Evolutionary conservation across 2,797 vertebrate species (phyloP).

Genomic region (Malacoraja senta): DNA sequence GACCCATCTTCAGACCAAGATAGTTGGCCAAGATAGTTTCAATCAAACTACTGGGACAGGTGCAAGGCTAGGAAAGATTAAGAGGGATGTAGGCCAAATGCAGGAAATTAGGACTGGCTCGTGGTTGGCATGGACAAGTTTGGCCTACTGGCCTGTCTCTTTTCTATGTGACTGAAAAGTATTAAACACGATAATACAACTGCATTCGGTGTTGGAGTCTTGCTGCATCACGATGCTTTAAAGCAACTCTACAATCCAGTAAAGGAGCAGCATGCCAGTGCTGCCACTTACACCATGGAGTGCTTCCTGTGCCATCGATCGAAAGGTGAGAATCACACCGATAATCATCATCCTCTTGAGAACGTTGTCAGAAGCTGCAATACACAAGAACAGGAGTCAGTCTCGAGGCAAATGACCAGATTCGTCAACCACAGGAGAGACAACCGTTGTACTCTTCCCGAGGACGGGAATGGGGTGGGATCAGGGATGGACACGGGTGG

Average conservation of each 20-base stretch:
- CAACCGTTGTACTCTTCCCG: not conserved
- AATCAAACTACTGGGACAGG: too few relatives aligned
- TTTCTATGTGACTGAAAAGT: not conserved
- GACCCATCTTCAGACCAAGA: too few relatives aligned
- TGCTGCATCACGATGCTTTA: too few relatives aligned
- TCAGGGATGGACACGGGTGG: not conserved
- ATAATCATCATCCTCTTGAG: slow-evolving; percentile 86
- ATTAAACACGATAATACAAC: too few relatives aligned
- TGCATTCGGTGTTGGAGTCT: not conserved
- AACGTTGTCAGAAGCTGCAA: slow-evolving; percentile 75
- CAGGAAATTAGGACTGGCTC: too few relatives aligned
- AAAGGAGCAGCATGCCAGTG: not conserved
- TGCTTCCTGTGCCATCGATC: slow-evolving; percentile 65
- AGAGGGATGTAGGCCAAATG: too few relatives aligned
- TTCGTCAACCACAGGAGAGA: not conserved
- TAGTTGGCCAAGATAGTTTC: too few relatives aligned
- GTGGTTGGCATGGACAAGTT: not conserved
- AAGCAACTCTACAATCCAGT: not conserved
- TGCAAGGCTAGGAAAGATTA: too few relatives aligned
- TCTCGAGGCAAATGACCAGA: not conserved
- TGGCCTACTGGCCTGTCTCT: not conserved
- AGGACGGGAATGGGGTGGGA: not conserved
- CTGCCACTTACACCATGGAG: slow-evolving; percentile 66
- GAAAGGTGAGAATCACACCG: slow-evolving; percentile 72
- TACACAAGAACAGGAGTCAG: not conserved